Evolutionary conservation across 1,140 invertebrate species (phyloP).

Genomic region (Drosophila funebris): DNA sequence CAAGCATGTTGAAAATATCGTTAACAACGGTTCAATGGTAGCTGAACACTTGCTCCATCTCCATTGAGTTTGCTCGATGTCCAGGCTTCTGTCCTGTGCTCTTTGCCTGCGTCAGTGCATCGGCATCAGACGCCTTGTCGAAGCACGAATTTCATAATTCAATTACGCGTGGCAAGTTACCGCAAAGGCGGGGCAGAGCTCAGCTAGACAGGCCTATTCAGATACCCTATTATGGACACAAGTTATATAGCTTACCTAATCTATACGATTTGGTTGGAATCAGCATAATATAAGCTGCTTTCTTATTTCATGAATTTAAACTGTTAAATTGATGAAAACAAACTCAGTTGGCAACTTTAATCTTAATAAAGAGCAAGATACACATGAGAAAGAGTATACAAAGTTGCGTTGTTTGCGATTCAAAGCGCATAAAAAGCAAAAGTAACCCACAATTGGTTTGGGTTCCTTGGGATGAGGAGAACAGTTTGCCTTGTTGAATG

Average conservation of each 20-base stretch:
- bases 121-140: conserved; percentile 9
- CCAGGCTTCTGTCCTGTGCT: conserved; percentile 15
- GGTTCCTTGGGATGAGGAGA: not conserved
- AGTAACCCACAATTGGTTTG: not conserved
- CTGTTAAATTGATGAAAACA: no score
- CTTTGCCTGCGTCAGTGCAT: conserved; percentile 34
- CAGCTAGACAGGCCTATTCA: not conserved
- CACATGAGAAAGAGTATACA: conserved; percentile 7
- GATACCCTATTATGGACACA: not conserved
- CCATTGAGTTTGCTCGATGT: not conserved
- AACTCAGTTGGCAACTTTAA: no score
- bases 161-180: conserved; percentile 45
- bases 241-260: not conserved
- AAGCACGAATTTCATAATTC: conserved; percentile 60
- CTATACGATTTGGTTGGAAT: no score
- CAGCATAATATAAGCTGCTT: no score
- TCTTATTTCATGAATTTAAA: no score
- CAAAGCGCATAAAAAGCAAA: conserved; percentile 20
- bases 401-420: conserved; percentile 6
- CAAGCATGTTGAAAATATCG: conserved; percentile 50
- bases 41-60: conserved; percentile 18
- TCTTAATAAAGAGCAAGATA: not conserved
- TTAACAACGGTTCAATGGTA: conserved; percentile 63
- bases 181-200: not conserved
- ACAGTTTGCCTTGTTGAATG: conserved; percentile 52